Evolutionary conservation across 53 echinoderm and acorn worm species (phyloP).

Genomic region (Hippasteria phrygiana): DNA sequence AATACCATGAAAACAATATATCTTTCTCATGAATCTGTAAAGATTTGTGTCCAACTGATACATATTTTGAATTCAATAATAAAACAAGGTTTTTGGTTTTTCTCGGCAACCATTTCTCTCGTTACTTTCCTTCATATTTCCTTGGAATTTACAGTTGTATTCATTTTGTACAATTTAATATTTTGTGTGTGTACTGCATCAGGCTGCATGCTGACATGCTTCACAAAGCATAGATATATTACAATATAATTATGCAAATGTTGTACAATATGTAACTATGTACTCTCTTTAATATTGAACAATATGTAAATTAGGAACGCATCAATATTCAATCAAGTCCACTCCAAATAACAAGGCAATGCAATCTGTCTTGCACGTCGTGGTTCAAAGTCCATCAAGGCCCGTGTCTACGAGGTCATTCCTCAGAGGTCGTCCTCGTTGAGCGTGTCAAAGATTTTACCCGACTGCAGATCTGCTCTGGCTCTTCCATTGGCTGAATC

Average conservation of each 20-base stretch:
- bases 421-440: constrained; percentile 70
- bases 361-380: not conserved
- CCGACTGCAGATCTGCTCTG: constrained; percentile 9
- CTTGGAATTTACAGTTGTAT: not conserved
- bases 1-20: too few relatives aligned
- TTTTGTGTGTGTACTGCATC: not conserved
- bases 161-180: not conserved
- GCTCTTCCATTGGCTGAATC: constrained; percentile 57
- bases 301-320: constrained; percentile 49
- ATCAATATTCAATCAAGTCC: constrained; percentile 36
- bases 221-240: not conserved
- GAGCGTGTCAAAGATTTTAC: constrained; percentile 61
- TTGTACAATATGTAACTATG: constrained; percentile 40
- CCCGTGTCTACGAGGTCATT: constrained; percentile 22
- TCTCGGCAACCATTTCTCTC: too few relatives aligned
- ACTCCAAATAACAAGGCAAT: constrained; percentile 49
- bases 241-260: constrained; percentile 4
- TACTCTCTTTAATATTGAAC: constrained; percentile 16
- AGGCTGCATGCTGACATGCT: constrained; percentile 26
- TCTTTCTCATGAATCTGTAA: too few relatives aligned
- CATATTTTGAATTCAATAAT: too few relatives aligned
- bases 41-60: too few relatives aligned
- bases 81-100: too few relatives aligned
- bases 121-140: not conserved
- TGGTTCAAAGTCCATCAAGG: constrained; percentile 30